phyloP scores from a whole-genome alignment of 1,140 invertebrate species.

The Bombyx mandarina region DNA sequence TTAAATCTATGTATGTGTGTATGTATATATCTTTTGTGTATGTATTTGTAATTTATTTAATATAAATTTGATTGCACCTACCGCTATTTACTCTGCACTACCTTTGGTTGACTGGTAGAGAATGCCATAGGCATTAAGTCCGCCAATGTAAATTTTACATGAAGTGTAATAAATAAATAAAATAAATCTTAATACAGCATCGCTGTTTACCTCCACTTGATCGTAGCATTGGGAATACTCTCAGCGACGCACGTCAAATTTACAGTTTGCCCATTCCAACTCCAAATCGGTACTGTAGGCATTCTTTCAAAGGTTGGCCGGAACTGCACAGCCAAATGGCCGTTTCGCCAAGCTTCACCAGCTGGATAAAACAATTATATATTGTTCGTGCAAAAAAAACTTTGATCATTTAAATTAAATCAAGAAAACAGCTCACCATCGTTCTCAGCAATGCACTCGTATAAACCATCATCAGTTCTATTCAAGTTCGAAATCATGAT shows the following conservation, averaged over 20 bases:
- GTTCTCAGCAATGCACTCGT: conserved; percentile 89
- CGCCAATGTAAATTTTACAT: too few relatives aligned
- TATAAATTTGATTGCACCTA: too few relatives aligned
- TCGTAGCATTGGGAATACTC: conserved; percentile 93
- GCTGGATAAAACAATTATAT: conserved; percentile 33
- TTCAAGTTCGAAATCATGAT: conserved; percentile 75
- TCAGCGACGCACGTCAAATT: conserved; percentile 92
- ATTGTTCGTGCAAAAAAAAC: conserved; percentile 3
- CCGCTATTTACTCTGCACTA: too few relatives aligned
- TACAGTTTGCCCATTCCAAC: conserved; percentile 83
- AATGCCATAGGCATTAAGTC: too few relatives aligned
- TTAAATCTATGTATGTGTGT: neutral
- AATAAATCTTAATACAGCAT: neutral
- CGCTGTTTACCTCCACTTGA: conserved; percentile 79
- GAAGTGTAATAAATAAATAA: too few relatives aligned
- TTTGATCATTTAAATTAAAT: neutral
- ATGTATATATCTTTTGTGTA: neutral
- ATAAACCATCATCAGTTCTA: conserved; percentile 87
- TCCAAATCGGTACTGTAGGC: conserved; percentile 79
- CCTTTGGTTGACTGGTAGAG: too few relatives aligned
- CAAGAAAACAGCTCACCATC: conserved; percentile 55
- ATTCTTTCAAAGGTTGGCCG: conserved; percentile 84
- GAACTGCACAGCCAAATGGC: conserved; percentile 88
- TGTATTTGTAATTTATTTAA: too few relatives aligned
- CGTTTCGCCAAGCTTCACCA: conserved; percentile 80